Percentiles rank a stretch among this genome's conserved stretches.
These are phyloP conservation scores for Scalopus aquaticus DNA, from an alignment of 2,113 vertebrate species.

Conservation along the genomic window DNA sequence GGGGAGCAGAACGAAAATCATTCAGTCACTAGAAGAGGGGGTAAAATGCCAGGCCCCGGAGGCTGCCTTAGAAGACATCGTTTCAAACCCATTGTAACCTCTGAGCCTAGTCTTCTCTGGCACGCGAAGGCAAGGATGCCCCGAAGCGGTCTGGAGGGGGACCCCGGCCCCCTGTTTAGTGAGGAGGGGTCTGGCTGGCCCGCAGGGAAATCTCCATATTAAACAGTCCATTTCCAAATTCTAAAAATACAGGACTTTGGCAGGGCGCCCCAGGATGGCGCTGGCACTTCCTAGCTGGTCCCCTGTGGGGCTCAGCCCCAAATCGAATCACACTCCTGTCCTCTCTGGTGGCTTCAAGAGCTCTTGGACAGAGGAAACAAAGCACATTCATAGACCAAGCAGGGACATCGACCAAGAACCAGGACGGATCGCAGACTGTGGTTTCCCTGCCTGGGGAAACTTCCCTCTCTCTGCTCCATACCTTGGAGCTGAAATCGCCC, in stretches of 20 bases:
- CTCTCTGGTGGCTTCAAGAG: background rate
- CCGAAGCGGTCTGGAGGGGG: background rate
- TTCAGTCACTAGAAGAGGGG: background rate
- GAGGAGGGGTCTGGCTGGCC: background rate
- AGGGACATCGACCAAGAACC: background rate
- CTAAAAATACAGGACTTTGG: background rate
- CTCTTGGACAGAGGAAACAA: background rate
- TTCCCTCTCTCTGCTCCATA: background rate
- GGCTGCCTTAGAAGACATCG: background rate
- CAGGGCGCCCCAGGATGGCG: background rate
- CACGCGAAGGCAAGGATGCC: background rate
- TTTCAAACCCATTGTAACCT: constrained; percentile 42
- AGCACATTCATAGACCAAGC: background rate
- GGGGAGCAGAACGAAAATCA: too few species aligned
- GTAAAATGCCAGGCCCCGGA: background rate
- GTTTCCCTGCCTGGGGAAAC: background rate
- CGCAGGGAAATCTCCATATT: background rate
- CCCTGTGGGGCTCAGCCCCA: background rate
- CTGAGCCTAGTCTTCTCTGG: background rate
- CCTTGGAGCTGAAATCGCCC: background rate
- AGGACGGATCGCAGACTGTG: background rate
- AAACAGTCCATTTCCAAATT: constrained; percentile 16
- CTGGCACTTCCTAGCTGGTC: background rate
- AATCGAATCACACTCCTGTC: background rate
- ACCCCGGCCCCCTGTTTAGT: background rate